These are phyloP conservation scores for Monoplex corrugatus DNA, from an alignment of 2,888 invertebrate genomes.

Conservation along the genomic window DNA sequence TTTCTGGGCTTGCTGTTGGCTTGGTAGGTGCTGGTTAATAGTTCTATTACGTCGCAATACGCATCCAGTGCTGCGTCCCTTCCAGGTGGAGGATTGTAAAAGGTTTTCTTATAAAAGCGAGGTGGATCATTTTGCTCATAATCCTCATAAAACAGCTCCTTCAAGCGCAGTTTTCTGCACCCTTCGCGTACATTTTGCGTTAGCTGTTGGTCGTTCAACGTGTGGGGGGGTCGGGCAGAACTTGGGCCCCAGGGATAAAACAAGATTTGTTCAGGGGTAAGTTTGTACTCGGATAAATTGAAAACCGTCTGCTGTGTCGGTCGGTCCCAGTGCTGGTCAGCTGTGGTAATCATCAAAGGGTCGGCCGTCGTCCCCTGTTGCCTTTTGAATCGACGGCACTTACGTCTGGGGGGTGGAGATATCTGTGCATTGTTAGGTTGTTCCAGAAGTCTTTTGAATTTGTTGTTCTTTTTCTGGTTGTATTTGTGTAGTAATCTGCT, in stretches of 20 bases:
- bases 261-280: not conserved
- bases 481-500: no score
- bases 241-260: not conserved
- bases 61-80: not conserved
- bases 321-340: no score
- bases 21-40: not conserved
- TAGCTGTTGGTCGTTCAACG: not conserved
- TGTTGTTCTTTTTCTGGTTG: no score
- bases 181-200: not conserved
- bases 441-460: no score
- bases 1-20: not conserved
- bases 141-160: not conserved
- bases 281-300: not conserved
- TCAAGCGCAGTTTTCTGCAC: not conserved
- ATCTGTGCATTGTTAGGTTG: no score
- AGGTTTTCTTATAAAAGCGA: not conserved
- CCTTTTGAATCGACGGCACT: no score
- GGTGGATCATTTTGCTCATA: not conserved
- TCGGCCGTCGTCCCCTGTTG: no score
- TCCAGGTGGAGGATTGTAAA: not conserved
- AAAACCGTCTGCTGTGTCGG: no score
- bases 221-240: not conserved
- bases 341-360: no score
- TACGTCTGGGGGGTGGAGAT: no score
- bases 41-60: not conserved